A percentile compares a stretch with the other conserved stretches of the same genome.
Evolutionary conservation across 2,113 vertebrate species (phyloP).

Genomic region (Eptesicus fuscus): DNA sequence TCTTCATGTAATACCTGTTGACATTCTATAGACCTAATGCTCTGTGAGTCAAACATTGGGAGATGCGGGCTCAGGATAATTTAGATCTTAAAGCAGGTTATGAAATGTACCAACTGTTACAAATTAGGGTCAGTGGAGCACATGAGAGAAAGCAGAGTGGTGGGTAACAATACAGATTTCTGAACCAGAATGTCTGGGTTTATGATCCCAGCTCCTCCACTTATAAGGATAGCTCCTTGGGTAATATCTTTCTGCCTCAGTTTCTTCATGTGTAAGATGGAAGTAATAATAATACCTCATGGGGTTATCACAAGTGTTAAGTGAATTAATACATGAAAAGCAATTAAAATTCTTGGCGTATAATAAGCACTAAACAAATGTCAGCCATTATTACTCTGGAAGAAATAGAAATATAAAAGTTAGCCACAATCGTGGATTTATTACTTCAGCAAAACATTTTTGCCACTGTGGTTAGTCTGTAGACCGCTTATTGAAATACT

Average conservation of each 20-base stretch:
- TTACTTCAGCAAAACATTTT: not conserved
- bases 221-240: not conserved
- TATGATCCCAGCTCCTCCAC: not conserved
- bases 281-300: not conserved
- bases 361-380: not conserved
- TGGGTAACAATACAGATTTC: not conserved
- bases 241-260: not conserved
- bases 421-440: not conserved
- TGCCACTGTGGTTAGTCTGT: not conserved
- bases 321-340: not conserved
- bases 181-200: not conserved
- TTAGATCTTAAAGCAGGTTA: not conserved
- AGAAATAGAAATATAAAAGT: not conserved
- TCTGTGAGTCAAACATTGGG: not conserved
- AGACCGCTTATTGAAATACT: not conserved
- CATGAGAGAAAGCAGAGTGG: not conserved
- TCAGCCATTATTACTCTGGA: not conserved
- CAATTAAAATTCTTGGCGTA: not conserved
- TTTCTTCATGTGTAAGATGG: not conserved
- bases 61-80: not conserved
- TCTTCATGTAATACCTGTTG: not conserved
- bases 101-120: not conserved
- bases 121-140: not conserved
- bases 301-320: not conserved
- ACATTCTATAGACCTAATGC: not conserved